phyloP scores from a whole-genome alignment of 2,797 vertebrate genomes.

The Chelonia mydas region DNA sequence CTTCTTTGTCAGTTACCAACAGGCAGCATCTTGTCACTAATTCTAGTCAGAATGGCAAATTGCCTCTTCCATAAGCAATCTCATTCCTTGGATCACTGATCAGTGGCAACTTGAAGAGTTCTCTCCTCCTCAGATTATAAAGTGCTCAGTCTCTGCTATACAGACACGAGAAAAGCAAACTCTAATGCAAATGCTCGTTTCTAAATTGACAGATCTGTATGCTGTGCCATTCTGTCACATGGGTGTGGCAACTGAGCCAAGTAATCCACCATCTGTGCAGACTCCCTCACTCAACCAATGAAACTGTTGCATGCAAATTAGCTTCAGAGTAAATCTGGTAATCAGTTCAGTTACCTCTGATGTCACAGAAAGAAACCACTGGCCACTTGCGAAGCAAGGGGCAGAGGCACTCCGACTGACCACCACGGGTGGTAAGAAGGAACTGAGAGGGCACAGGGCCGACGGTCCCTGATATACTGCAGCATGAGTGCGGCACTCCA shows the following conservation, averaged over 20 bases:
- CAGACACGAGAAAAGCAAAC: neutral
- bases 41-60: neutral
- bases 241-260: neutral
- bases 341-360: neutral
- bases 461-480: too few species aligned
- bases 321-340: neutral
- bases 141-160: neutral
- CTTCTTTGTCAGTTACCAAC: neutral
- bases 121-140: neutral
- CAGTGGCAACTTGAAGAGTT: rapidly evolving
- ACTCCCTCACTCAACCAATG: neutral
- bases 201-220: neutral
- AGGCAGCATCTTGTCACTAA: neutral
- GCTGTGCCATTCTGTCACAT: neutral
- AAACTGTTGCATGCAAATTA: neutral
- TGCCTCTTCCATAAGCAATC: neutral
- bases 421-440: too few species aligned
- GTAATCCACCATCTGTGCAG: neutral
- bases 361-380: neutral
- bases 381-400: too few species aligned
- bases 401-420: too few species aligned
- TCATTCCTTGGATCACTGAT: neutral
- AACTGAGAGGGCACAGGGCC: too few species aligned
- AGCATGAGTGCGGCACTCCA: too few species aligned
- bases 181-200: neutral